Percentiles rank a stretch among this genome's conserved stretches.
These are phyloP conservation scores for Torymus aiolomorphi DNA, from an alignment of 2,888 invertebrate species.

Conservation along the genomic window DNA sequence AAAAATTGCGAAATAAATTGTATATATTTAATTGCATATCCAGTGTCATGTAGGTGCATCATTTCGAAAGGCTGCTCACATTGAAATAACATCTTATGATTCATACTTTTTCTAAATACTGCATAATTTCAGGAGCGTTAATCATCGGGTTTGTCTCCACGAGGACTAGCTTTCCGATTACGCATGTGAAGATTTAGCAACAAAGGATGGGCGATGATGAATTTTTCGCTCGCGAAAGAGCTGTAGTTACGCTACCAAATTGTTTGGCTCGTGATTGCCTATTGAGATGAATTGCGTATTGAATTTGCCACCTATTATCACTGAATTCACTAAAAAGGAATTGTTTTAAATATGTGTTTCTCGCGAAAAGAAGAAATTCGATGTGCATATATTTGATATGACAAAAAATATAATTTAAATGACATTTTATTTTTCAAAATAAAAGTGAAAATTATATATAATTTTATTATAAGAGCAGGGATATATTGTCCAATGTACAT, in stretches of 20 bases:
- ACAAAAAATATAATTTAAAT: too few relatives aligned
- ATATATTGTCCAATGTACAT: too few relatives aligned
- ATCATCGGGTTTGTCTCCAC: constrained; percentile 3
- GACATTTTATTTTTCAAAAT: too few relatives aligned
- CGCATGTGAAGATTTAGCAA: constrained; percentile 19
- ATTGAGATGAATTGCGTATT: neutral
- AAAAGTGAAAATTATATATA: too few relatives aligned
- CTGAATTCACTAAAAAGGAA: too few relatives aligned
- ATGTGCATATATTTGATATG: too few relatives aligned
- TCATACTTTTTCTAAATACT: neutral
- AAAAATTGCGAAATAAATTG: too few relatives aligned
- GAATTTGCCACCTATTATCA: neutral
- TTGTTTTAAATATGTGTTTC: too few relatives aligned
- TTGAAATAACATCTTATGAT: neutral
- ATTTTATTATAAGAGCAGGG: too few relatives aligned
- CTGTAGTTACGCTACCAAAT: neutral
- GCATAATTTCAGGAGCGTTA: constrained; percentile 23
- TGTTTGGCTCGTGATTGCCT: neutral
- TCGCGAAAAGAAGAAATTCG: too few relatives aligned
- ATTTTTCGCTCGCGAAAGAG: constrained; percentile 18
- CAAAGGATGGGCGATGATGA: constrained; percentile 13
- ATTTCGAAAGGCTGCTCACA: neutral
- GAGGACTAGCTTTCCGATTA: constrained; percentile 18
- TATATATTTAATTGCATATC: neutral
- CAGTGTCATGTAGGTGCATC: neutral